phyloP scores from a whole-genome alignment of 2,113 vertebrate genomes.

The Spheniscus mendiculus region DNA sequence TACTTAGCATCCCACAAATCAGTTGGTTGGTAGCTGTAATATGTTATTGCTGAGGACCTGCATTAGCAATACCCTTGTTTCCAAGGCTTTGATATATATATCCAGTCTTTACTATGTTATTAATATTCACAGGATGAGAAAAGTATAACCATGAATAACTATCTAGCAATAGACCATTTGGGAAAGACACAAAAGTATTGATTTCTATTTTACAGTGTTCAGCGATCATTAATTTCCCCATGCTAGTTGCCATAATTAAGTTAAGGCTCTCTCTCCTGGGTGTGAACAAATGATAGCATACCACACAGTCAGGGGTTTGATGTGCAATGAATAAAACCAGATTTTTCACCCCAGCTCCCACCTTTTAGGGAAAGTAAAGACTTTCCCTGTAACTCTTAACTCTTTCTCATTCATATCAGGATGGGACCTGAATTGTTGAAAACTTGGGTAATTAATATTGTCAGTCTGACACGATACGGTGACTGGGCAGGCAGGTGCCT shows the following conservation, averaged over 20 bases:
- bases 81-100: background rate
- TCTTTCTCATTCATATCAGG: background rate
- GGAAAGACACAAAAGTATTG: background rate
- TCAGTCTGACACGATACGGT: background rate
- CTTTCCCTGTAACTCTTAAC: background rate
- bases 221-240: conserved; percentile 14
- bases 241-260: background rate
- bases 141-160: conserved; percentile 8
- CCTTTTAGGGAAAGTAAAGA: background rate
- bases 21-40: background rate
- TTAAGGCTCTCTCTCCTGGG: background rate
- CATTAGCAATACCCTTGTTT: conserved; percentile 3
- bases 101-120: background rate
- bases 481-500: background rate
- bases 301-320: background rate
- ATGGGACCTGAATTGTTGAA: background rate
- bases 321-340: background rate
- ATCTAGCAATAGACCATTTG: background rate
- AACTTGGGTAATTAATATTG: background rate
- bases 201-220: conserved; percentile 25
- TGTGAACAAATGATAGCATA: background rate
- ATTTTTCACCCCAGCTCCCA: background rate
- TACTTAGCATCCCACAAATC: conserved; percentile 5
- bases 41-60: background rate
- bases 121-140: conserved; percentile 15